phyloP scores from a whole-genome alignment of 2,888 invertebrate species.

The Euzetes globulus region DNA sequence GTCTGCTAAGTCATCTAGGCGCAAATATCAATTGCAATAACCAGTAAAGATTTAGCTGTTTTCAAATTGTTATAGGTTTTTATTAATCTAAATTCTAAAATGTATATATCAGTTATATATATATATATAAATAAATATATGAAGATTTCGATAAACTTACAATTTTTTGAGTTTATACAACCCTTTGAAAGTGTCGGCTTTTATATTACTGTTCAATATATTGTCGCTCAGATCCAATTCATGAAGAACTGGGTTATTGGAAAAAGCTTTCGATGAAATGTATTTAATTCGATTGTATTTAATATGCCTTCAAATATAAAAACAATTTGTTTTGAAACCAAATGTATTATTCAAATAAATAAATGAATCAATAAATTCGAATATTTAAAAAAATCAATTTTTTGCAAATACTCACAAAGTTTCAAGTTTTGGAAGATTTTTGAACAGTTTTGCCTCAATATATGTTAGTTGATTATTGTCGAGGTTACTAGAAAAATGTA shows the following conservation, averaged over 20 bases:
- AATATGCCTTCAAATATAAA: background rate
- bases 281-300: background rate
- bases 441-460: slow-evolving; percentile 44
- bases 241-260: background rate
- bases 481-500: slow-evolving; percentile 45
- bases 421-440: slow-evolving; percentile 44
- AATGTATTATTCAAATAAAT: background rate
- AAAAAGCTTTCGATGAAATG: background rate
- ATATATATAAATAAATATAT: background rate
- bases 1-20: background rate
- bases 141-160: background rate
- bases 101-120: background rate
- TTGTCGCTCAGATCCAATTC: slow-evolving; percentile 12
- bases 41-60: background rate
- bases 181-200: background rate
- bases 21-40: background rate
- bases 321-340: no score
- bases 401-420: slow-evolving; percentile 47
- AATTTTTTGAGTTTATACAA: background rate
- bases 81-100: background rate
- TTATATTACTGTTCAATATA: background rate
- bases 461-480: slow-evolving; percentile 47
- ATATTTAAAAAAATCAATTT: background rate
- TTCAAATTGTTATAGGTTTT: background rate
- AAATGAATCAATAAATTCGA: background rate